Conservation (phyloP, 2,113 vertebrate genomes). For the Beaufortia kweichowensis region DNA sequence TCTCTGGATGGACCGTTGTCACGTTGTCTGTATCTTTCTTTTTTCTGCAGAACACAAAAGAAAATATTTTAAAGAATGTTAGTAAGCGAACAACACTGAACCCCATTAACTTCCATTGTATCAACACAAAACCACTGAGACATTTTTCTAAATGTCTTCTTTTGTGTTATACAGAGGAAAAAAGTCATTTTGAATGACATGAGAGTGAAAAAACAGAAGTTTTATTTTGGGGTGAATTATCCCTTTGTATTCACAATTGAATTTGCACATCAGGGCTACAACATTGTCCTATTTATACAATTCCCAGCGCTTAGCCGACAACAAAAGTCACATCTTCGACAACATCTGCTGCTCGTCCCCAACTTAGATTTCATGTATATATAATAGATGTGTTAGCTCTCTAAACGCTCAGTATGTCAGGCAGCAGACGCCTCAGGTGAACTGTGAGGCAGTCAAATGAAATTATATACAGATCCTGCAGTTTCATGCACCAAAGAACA, state of each 20-base stretch:
- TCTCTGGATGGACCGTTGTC: conserved; percentile 65
- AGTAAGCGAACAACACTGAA: no score
- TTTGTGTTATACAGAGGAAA: no score
- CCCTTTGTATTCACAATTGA: neutral
- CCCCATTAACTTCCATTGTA: no score
- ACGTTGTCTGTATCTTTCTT: no score
- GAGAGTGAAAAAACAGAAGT: no score
- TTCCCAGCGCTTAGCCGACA: conserved; percentile 59
- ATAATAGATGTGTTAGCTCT: conserved; percentile 65
- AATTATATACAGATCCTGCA: conserved; percentile 44
- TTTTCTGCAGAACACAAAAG: no score
- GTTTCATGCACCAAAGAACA: conserved; percentile 10
- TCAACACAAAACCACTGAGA: no score
- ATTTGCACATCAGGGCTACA: conserved; percentile 52
- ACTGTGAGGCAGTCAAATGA: conserved; percentile 45
- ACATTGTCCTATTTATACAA: conserved; percentile 56
- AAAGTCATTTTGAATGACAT: no score
- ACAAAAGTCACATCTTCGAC: conserved; percentile 52
- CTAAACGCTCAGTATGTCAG: conserved; percentile 53
- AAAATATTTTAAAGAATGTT: no score
- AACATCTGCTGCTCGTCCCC: conserved; percentile 61
- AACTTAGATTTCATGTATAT: conserved; percentile 59
- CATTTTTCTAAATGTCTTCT: no score
- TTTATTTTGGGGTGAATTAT: no score
- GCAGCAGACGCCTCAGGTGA: conserved; percentile 51